Conservation (phyloP, 37 sponge, comb jelly and placozoan species). For the Petrosia ficiformis region DNA sequence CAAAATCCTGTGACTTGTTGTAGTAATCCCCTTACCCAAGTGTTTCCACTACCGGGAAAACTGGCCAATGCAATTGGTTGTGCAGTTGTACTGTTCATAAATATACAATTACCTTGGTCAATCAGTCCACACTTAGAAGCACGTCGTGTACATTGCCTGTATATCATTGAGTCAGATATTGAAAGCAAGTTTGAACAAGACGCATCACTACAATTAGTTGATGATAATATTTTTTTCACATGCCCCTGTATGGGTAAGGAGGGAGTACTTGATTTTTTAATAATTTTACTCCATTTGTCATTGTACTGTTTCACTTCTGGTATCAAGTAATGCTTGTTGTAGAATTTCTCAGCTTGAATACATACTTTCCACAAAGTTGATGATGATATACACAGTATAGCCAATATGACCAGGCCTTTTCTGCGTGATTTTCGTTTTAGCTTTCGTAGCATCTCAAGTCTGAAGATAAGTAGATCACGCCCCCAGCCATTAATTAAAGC, state of each 20-base stretch:
- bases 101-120: neutral
- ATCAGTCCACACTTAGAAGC: neutral
- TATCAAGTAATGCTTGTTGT: too few species aligned
- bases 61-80: constrained; percentile 27
- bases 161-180: neutral
- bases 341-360: neutral
- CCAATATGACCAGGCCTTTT: neutral
- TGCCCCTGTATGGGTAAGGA: too few species aligned
- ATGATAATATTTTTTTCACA: neutral
- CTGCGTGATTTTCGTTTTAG: neutral
- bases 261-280: neutral
- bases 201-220: neutral
- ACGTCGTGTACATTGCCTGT: neutral
- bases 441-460: too few species aligned
- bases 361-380: neutral
- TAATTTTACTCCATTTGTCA: neutral
- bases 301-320: too few species aligned
- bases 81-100: neutral
- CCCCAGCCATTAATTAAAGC: too few species aligned
- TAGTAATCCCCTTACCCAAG: constrained; percentile 33
- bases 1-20: constrained; percentile 20
- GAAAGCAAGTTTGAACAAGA: neutral
- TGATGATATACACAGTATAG: neutral
- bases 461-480: too few species aligned
- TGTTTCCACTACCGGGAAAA: constrained; percentile 37